Conservation (phyloP, 2,888 invertebrate genomes). For the Notodonta dromedarius region DNA sequence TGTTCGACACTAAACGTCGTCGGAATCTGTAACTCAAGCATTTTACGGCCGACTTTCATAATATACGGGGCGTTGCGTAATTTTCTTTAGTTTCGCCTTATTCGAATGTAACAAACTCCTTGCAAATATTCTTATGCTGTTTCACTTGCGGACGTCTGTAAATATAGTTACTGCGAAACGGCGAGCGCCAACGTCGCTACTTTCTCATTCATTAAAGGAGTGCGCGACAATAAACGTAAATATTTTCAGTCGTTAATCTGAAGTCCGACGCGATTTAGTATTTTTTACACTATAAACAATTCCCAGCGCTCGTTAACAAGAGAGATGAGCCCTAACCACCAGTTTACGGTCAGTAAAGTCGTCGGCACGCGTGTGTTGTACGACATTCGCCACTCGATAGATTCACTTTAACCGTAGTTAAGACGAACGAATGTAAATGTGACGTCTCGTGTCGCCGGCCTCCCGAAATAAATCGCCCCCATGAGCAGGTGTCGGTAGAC, state of each 20-base stretch:
- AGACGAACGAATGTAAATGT: conserved; percentile 24
- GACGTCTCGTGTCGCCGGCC: conserved; percentile 25
- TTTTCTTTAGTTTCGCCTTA: conserved; percentile 63
- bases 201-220: conserved; percentile 45
- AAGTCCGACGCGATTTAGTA: conserved; percentile 60
- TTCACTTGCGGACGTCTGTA: conserved; percentile 25
- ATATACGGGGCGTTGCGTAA: conserved; percentile 80
- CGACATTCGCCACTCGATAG: conserved; percentile 63
- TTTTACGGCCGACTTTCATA: conserved; percentile 76
- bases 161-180: conserved; percentile 27
- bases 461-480: conserved; percentile 37
- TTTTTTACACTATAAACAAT: conserved; percentile 81
- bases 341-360: conserved; percentile 81
- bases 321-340: conserved; percentile 81
- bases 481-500: conserved; percentile 40
- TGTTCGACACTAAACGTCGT: conserved; percentile 78
- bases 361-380: conserved; percentile 67
- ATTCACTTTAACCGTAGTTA: conserved; percentile 50
- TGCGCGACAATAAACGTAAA: conserved; percentile 65
- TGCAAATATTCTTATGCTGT: conserved; percentile 30
- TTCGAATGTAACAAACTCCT: conserved; percentile 53
- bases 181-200: conserved; percentile 36
- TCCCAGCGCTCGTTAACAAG: conserved; percentile 78
- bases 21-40: conserved; percentile 79
- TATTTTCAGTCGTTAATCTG: conserved; percentile 69